Base-by-base conservation (phyloP, 2,113 vertebrate genomes). In the Sebastes fasciatus region DNA sequence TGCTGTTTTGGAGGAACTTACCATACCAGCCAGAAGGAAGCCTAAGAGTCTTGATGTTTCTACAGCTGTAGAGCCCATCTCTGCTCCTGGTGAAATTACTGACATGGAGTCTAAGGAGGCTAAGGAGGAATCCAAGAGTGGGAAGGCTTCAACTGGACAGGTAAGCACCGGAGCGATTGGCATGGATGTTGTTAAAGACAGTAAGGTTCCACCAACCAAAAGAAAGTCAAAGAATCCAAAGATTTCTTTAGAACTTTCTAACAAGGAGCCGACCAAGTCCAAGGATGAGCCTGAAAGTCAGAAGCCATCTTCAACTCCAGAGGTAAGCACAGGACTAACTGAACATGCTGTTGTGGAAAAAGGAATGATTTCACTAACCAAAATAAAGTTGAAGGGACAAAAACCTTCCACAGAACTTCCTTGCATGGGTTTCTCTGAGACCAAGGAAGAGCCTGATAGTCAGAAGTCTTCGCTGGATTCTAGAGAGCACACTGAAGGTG, bases 1-100 rank as follows among this genome's bases (percentile, higher is more conserved):
- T 2, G 34, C 40, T 75, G 19, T 1, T 0, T 14, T 54, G 0
- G 63, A 55, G 52, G 3, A 55, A n/a, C n/a, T 55, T 55, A 55
- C 19, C 14, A 58, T 45, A 16, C 43, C 73, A 52, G 19, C 63
- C 2, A 58, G 2, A n/a, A 83, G 70, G 40, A 81, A 64, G 40
- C 75, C 80, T 54, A 65, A 61, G 34, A 16, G 61, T 57, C 2
- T 21, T 2, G 67, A 80, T 16, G 17, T 45, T 52, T 26, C 21
- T 4, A 46, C 46, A 42, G 14, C 51, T 23, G 1, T 21, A 13
- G 42, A 77, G 4, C 16, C 55, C 5, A 40, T 19, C 6, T 55
- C 52, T 55, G 8, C 19, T 55, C n/a, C 54, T 46, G n/a, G 4
- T 66, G 21, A 1, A 10, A 14, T 2, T 9, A 26, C 10, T 61